Evolutionary conservation across 2,888 invertebrate species (phyloP), one percentile per base, ranked within the genome.

Genomic region (Myopa tessellatipennis): DNA sequence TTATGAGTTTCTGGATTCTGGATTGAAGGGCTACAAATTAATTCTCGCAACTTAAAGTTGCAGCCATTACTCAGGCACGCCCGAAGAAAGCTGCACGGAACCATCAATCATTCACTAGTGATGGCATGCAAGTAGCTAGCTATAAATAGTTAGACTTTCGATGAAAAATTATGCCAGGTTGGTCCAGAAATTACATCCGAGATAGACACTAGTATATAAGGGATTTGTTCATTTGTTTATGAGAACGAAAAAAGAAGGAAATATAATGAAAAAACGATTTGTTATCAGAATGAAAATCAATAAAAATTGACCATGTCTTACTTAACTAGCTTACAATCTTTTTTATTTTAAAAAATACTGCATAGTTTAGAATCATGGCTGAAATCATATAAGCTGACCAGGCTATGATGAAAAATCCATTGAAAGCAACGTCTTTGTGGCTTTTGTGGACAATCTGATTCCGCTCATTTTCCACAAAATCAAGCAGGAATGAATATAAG

Each of bases 21-120:
- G 50, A 69, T 58, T 63, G 50, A 65, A 74, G 34, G 74, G 65
- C 16, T 74, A 16, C 45, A 74, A 74, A 74, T 74, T 65, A 34
- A 65, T 52, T 74, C 36, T 38, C n/a, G 26, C n/a, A 50, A 73
- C 63, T 65, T 52, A 63, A 52, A 74, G 52, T 65, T 63, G 26
- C 63, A 65, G 18, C 26, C 34, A 14, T 63, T 36, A 38, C 36
- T 36, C n/a, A n/a, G 34, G 36, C 14, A 67, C 40, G 40, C 65
- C 12, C 34, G 40, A 40, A 45, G 45, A 45, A 45, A 10, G 50
- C 63, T 26, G n/a, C 45, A 18, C 60, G 18, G 58, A 61, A 65
- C 52, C 65, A 74, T 74, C 52, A 45, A 65, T 74, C 74, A 74
- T 18, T 7, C n/a, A 14, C 1, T 18, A 4, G 36, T 12, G 6